phyloP scores from a whole-genome alignment of 2,113 vertebrate genomes.

The Dermatemys mawii region DNA sequence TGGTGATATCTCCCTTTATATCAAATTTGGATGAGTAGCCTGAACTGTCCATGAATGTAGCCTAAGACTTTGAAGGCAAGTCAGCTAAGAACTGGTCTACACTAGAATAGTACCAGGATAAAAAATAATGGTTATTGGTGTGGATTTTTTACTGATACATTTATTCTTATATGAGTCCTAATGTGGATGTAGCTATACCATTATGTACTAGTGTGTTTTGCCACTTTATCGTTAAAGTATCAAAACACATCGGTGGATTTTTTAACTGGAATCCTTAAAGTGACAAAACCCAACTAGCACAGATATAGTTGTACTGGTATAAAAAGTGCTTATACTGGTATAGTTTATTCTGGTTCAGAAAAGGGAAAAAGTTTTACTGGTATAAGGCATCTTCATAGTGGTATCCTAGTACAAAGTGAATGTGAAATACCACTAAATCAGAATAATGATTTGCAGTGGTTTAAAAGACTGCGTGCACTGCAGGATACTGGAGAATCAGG shows the following conservation, averaged over 20 bases:
- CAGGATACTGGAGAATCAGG: no score
- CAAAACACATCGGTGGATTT: no score
- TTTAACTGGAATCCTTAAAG: slow-evolving; percentile 40
- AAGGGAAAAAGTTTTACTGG: no score
- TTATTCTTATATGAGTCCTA: background rate
- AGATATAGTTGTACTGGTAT: no score
- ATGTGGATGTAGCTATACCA: background rate
- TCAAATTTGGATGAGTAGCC: background rate
- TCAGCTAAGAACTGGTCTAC: background rate
- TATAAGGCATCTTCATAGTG: background rate
- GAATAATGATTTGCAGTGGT: no score
- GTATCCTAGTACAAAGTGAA: no score
- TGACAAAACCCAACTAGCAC: slow-evolving; percentile 44
- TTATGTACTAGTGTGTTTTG: slow-evolving; percentile 34
- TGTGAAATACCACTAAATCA: no score
- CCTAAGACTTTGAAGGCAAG: background rate
- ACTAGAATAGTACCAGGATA: background rate
- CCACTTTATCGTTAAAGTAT: no score
- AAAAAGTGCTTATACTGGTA: no score
- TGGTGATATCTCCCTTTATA: background rate
- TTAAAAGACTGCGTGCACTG: no score
- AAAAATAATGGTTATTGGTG: background rate
- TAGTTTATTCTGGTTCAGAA: background rate
- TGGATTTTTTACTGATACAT: background rate
- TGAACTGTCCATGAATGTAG: background rate